Evolutionary conservation across 2,113 vertebrate species (phyloP).

Genomic region (Gopherus evgoodei): DNA sequence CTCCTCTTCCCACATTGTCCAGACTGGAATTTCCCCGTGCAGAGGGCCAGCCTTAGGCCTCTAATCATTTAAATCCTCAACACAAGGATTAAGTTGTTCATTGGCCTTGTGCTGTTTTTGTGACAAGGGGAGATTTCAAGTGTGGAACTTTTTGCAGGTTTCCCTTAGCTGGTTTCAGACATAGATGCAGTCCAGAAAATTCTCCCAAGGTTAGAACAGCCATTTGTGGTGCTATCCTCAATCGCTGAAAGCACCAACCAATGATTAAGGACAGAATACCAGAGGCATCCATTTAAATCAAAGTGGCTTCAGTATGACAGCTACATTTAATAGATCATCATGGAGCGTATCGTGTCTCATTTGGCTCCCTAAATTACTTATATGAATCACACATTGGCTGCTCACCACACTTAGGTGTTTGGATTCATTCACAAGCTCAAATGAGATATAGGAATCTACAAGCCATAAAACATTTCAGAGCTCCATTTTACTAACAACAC

Average conservation of each 20-base stretch:
- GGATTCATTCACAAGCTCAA: not conserved
- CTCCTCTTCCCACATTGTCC: not conserved
- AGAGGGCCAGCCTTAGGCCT: not conserved
- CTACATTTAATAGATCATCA: conserved; percentile 1
- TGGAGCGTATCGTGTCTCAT: not conserved
- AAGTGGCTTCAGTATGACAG: not conserved
- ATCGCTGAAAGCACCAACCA: not conserved
- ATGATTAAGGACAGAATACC: not conserved
- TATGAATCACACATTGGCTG: not conserved
- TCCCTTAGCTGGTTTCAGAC: not conserved
- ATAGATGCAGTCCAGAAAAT: not conserved
- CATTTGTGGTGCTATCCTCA: conserved; percentile 6
- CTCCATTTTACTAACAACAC: not conserved
- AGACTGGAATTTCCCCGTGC: not conserved
- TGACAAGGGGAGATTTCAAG: not conserved
- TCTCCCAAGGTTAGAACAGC: conserved; percentile 43
- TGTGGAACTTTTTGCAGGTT: not conserved
- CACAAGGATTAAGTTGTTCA: not conserved
- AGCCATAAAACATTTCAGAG: not conserved
- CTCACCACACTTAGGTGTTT: not conserved
- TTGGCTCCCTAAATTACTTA: not conserved
- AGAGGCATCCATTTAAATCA: conserved; percentile 28
- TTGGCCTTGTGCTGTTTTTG: not conserved
- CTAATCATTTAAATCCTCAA: not conserved
- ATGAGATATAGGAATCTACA: not conserved